These are phyloP conservation scores for Cyphomyrus plagiostoma DNA, from an alignment of 2,113 vertebrate species.

Conservation along the genomic window DNA sequence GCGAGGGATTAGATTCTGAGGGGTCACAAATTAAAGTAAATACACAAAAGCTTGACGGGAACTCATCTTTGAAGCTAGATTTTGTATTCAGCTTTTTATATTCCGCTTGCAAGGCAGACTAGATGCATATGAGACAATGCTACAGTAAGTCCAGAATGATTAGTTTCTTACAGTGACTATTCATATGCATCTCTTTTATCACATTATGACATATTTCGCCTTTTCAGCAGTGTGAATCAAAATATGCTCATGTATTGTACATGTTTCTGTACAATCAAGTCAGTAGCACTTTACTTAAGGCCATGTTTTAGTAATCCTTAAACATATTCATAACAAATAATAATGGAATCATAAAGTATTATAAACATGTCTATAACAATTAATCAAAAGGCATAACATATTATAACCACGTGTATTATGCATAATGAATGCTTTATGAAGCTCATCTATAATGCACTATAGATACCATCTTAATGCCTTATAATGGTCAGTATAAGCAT, in stretches of 20 bases:
- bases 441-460: no score
- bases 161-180: background rate
- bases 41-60: background rate
- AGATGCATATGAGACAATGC: background rate
- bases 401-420: no score
- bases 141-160: background rate
- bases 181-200: background rate
- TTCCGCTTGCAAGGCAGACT: background rate
- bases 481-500: no score
- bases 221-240: background rate
- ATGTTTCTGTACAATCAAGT: background rate
- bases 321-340: no score
- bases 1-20: background rate
- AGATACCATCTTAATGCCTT: no score
- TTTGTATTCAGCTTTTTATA: background rate
- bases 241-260: background rate
- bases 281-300: no score
- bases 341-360: no score
- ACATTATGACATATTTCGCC: background rate
- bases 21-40: background rate
- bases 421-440: no score
- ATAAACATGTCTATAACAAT: no score
- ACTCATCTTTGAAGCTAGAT: background rate
- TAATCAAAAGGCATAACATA: no score
- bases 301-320: no score